Conservation (phyloP, 2,888 invertebrate species). For the Thyatira batis region DNA sequence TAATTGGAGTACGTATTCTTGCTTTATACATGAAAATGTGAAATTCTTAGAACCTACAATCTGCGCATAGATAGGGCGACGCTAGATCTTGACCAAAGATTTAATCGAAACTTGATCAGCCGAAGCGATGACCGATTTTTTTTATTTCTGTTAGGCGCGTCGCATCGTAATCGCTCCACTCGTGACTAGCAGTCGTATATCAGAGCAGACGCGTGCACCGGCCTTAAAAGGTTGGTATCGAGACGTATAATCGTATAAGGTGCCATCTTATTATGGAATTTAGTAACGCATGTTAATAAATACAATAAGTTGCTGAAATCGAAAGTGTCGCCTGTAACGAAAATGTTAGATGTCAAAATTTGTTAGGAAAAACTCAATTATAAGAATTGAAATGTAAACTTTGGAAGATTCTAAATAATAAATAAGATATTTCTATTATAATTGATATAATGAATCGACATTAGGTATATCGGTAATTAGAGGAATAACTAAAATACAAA, state of each 20-base stretch:
- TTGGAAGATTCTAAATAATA: too few relatives aligned
- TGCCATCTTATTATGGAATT: conserved; percentile 41
- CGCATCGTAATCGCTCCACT: conserved; percentile 40
- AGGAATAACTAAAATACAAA: too few relatives aligned
- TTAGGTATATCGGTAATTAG: too few relatives aligned
- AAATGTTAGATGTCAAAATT: too few relatives aligned
- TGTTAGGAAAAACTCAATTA: too few relatives aligned
- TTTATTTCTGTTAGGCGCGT: conserved; percentile 20
- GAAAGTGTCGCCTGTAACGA: too few relatives aligned
- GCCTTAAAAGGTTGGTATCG: conserved; percentile 49
- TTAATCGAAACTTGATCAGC: conserved; percentile 1
- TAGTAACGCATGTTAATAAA: conserved; percentile 38
- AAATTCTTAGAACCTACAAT: neutral
- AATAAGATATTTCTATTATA: too few relatives aligned
- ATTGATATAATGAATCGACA: too few relatives aligned
- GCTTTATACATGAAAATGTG: neutral
- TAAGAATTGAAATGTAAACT: too few relatives aligned
- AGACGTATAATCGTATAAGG: conserved; percentile 49
- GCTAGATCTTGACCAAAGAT: neutral
- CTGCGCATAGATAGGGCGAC: neutral
- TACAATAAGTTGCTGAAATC: neutral
- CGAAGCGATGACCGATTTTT: conserved; percentile 2
- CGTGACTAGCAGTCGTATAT: conserved; percentile 36
- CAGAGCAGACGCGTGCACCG: conserved; percentile 45
- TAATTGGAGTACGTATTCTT: neutral